phyloP scores from a whole-genome alignment of 2,113 vertebrate genomes.

The Cebus imitator region DNA sequence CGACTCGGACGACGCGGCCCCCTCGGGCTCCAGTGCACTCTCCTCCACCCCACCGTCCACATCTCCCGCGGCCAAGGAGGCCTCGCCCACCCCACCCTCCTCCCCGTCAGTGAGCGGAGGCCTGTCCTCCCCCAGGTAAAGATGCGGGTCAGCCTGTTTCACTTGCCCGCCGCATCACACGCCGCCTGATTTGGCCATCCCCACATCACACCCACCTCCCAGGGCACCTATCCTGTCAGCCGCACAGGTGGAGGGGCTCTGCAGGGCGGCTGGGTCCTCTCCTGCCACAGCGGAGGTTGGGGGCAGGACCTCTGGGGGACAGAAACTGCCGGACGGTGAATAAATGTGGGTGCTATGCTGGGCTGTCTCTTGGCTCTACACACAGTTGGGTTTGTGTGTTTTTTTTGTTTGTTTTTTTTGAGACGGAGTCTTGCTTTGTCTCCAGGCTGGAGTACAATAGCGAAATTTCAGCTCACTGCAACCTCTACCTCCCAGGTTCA shows the following conservation, averaged over 20 bases:
- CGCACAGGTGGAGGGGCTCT: background rate
- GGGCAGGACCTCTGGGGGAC: too few relatives aligned
- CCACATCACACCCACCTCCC: background rate
- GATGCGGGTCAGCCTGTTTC: accelerated
- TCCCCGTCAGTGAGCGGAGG: constrained; percentile 94
- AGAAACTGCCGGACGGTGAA: background rate
- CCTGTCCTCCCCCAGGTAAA: constrained; percentile 91
- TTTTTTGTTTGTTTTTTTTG: background rate
- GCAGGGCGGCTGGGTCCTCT: background rate
- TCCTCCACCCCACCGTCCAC: constrained; percentile 94
- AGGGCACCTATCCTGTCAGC: background rate
- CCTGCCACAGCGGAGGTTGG: background rate
- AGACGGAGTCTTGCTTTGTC: too few relatives aligned
- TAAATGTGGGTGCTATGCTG: background rate
- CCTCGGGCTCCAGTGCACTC: constrained; percentile 88
- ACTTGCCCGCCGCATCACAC: accelerated
- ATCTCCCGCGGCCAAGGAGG: constrained; percentile 94
- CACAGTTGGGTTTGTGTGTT: too few relatives aligned
- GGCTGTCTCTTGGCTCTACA: background rate
- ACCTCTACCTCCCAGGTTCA: too few relatives aligned
- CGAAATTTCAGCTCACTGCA: too few relatives aligned
- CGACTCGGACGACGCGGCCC: constrained; percentile 96
- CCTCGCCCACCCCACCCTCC: constrained; percentile 94
- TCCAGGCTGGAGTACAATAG: too few relatives aligned
- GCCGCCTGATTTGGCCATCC: background rate